Percentiles rank a stretch among this genome's conserved stretches.
Evolutionary conservation across 2,888 invertebrate genomes (phyloP).

Genomic region (Sthenelais limicola): DNA sequence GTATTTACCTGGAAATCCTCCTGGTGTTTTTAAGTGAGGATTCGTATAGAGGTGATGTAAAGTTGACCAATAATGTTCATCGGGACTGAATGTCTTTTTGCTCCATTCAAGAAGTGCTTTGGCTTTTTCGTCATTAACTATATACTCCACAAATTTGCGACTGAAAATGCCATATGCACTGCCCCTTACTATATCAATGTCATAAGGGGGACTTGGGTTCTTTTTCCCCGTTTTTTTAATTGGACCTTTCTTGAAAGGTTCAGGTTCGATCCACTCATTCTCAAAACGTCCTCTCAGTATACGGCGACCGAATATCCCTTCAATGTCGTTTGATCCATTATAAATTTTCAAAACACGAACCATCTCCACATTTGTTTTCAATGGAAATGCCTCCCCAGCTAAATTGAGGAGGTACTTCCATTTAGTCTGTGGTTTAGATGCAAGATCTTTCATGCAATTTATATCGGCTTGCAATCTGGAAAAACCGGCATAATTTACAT

Average conservation of each 20-base stretch:
- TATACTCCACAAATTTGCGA: constrained; percentile 65
- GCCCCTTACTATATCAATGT: constrained; percentile 63
- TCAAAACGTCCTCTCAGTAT: constrained; percentile 53
- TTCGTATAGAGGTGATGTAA: constrained; percentile 63
- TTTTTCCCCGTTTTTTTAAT: constrained; percentile 54
- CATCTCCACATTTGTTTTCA: constrained; percentile 69
- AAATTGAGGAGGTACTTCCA: constrained; percentile 71
- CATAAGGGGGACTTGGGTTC: constrained; percentile 54
- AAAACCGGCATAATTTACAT: constrained; percentile 67
- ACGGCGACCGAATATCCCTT: constrained; percentile 62
- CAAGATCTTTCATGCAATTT: constrained; percentile 68
- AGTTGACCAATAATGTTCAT: constrained; percentile 71
- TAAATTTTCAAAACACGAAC: constrained; percentile 68
- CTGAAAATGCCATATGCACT: constrained; percentile 70
- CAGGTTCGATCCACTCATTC: constrained; percentile 51
- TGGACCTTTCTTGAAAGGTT: constrained; percentile 41
- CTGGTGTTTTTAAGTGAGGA: constrained; percentile 62
- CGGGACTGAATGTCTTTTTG: constrained; percentile 65
- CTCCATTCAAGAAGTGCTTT: constrained; percentile 65
- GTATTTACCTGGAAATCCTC: constrained; percentile 63
- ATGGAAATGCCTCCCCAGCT: constrained; percentile 68
- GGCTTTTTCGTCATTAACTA: constrained; percentile 59
- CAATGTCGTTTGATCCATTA: constrained; percentile 71
- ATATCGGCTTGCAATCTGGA: constrained; percentile 61
- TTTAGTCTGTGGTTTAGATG: constrained; percentile 41